Evolutionary conservation across 2,797 vertebrate species (phyloP).

Genomic region (Gouania willdenowi): DNA sequence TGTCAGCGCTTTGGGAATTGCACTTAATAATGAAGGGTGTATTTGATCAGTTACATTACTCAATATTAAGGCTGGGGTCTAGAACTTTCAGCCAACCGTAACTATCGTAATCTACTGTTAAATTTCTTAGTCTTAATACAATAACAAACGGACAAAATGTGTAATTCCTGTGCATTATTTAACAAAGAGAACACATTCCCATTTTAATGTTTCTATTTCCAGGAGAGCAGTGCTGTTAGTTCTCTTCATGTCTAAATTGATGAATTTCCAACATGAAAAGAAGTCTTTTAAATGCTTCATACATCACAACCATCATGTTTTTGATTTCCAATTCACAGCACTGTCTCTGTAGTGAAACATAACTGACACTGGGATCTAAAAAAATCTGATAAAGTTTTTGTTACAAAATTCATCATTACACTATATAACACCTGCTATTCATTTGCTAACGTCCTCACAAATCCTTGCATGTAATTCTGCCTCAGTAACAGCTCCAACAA

Average conservation of each 20-base stretch:
- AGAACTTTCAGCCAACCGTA: constrained; percentile 41
- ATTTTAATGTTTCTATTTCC: constrained; percentile 20
- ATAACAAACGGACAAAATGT: constrained; percentile 23
- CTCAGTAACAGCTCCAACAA: background rate
- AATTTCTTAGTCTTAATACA: constrained; percentile 34
- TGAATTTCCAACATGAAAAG: constrained; percentile 15
- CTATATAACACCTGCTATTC: background rate
- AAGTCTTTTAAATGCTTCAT: constrained; percentile 13
- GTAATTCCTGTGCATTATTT: constrained; percentile 3
- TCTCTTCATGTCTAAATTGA: background rate
- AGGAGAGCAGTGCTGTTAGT: background rate
- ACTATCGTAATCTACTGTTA: constrained; percentile 35
- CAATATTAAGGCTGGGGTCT: constrained; percentile 35
- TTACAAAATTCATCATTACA: constrained; percentile 20
- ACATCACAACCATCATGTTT: constrained; percentile 15
- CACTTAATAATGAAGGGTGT: constrained; percentile 32
- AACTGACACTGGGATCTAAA: constrained; percentile 13
- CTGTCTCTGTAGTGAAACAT: constrained; percentile 18
- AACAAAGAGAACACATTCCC: background rate
- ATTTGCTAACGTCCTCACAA: background rate
- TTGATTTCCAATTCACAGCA: constrained; percentile 14
- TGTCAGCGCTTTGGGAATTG: constrained; percentile 26
- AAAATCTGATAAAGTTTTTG: constrained; percentile 12
- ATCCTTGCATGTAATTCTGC: background rate
- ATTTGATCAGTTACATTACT: constrained; percentile 15